phyloP scores from a whole-genome alignment of 2,888 invertebrate species.

The Noctua janthina region DNA sequence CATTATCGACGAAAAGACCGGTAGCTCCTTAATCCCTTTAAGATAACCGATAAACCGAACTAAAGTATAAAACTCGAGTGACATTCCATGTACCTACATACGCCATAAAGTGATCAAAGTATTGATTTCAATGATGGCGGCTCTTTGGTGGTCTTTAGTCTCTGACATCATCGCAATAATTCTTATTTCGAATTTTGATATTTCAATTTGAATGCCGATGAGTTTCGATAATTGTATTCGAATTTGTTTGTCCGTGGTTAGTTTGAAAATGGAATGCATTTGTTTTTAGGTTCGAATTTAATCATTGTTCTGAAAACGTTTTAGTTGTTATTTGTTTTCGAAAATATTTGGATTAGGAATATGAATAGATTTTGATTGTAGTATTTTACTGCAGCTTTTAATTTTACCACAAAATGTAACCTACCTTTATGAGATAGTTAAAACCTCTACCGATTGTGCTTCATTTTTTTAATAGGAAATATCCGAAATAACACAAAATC shows the following conservation, averaged over 20 bases:
- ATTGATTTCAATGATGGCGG: slow-evolving; percentile 70
- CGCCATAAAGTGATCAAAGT: slow-evolving; percentile 72
- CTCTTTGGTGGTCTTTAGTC: slow-evolving; percentile 74
- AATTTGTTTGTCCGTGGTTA: slow-evolving; percentile 30
- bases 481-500: not conserved
- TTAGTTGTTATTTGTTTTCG: slow-evolving; percentile 9
- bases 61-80: slow-evolving; percentile 79
- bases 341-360: slow-evolving; percentile 1
- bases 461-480: not conserved
- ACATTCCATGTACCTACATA: slow-evolving; percentile 84
- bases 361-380: not conserved
- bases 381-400: slow-evolving; percentile 1
- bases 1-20: slow-evolving; percentile 76
- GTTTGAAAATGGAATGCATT: slow-evolving; percentile 47
- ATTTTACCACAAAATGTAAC: not conserved
- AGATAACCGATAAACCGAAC: slow-evolving; percentile 77
- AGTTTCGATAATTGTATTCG: slow-evolving; percentile 54
- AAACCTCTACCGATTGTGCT: not conserved
- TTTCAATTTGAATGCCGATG: slow-evolving; percentile 62
- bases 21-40: slow-evolving; percentile 84
- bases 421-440: not conserved
- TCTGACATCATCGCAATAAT: slow-evolving; percentile 62
- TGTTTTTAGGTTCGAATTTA: slow-evolving; percentile 43
- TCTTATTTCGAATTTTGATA: slow-evolving; percentile 65
- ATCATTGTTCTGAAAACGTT: slow-evolving; percentile 27